phyloP scores from a whole-genome alignment of 1,140 invertebrate species.

The Solenopsis invicta region DNA sequence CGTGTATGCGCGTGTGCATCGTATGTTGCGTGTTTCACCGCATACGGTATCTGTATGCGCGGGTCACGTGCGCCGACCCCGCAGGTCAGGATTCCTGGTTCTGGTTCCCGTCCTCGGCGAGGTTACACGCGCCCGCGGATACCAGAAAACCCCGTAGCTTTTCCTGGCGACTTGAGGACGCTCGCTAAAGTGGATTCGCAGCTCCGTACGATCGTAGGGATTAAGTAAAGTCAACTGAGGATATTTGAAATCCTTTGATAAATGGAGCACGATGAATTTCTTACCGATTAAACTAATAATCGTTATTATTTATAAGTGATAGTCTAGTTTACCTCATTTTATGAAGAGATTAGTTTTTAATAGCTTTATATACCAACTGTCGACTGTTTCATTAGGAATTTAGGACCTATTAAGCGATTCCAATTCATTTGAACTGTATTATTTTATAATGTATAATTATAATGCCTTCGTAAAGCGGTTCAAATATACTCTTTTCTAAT shows the following conservation, averaged over 20 bases:
- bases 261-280: slow-evolving; percentile 16
- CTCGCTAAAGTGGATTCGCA: slow-evolving; percentile 24
- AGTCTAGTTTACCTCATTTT: not conserved
- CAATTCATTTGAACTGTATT: not conserved
- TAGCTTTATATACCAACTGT: not conserved
- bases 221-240: slow-evolving; percentile 6
- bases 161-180: slow-evolving; percentile 14
- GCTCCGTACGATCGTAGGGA: not conserved
- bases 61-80: slow-evolving; percentile 62
- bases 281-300: slow-evolving; percentile 23
- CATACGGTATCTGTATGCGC: slow-evolving; percentile 56
- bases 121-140: slow-evolving; percentile 23
- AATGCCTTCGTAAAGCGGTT: not conserved
- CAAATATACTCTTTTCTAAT: not conserved
- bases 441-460: not conserved
- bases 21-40: slow-evolving; percentile 66
- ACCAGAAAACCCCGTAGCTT: slow-evolving; percentile 34
- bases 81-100: slow-evolving; percentile 67
- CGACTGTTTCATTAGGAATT: not conserved
- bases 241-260: not conserved
- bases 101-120: slow-evolving; percentile 51
- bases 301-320: slow-evolving; percentile 6
- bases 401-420: not conserved
- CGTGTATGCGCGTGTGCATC: slow-evolving; percentile 32
- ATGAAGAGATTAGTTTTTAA: not conserved